Evolutionary conservation across 2,797 vertebrate species (phyloP), one percentile per base, ranked within the genome.

Genomic region (Chrysocyon brachyurus): DNA sequence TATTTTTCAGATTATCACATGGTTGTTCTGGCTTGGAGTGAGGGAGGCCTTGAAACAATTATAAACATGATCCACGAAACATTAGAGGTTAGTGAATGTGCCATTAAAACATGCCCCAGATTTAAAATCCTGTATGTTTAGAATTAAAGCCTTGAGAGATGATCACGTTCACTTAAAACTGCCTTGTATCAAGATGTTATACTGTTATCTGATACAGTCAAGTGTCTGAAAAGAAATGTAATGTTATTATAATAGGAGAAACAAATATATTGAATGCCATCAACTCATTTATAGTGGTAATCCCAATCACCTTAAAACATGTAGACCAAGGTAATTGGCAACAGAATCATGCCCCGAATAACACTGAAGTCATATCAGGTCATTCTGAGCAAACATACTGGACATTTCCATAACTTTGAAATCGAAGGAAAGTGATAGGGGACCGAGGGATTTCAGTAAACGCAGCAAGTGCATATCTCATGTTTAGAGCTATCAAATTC

Each of bases 401-500:
- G 91, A 94, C 89, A 94, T 94, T 94, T 95, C 92, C 94, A 95
- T 97, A 97, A 94, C 89, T 97, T 91, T 97, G 88, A 97, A 98
- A 96, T 97, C 64, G 95, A 96, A 97, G 94, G 79, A 96, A 97
- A 94, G 94, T 94, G 95, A 97, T 96, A 97, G 94, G 93, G 94
- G 94, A 95, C 81, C 88, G 94, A 96, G 73, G 94, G 88, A 97
- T 96, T 98, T 97, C 92, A 97, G 78, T 98, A 96, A 95, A 97
- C 12, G 66, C 82, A 91, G 94, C 90, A 93, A 97, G 92, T 83
- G 92, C 92, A 96, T 94, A 96, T 85, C 91, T 97, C 96, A 96
- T 96, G 64, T 94, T 97, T 94, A 96, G 93, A 95, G 87, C 73
- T 97, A 97, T 97, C 96, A 98, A 98, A 93, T 96, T 97, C 75